Base-by-base conservation (phyloP, 2,113 vertebrate genomes). In the Otis tarda region DNA sequence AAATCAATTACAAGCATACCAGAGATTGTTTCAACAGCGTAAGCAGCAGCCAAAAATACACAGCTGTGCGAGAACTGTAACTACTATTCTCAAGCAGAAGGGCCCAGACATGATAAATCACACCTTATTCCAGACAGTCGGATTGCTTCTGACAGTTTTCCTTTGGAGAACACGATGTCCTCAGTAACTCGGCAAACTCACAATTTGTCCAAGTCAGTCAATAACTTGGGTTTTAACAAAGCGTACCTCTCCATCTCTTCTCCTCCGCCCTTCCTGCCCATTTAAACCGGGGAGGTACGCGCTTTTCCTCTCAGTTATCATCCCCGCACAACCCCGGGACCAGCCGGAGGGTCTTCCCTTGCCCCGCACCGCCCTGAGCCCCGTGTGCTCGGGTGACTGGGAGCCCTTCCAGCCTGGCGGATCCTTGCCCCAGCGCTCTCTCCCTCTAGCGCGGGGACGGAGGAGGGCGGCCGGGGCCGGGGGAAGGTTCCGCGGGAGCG, bases 301-400 rank as follows among this genome's bases (percentile, higher is more conserved):
- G 0, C 16, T 53, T 53, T 61, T 12, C n/a, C 47, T 19, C 30
- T 57, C 59, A 19, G 27, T 24, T 7, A 25, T 12, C 14, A 15
- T 4, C 8, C 27, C 9, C 21, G 14, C 7, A 3, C 33, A 27
- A 7, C 24, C n/a, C 31, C 61, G 16, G 18, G 9, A 3, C 7
- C 35, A 7, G 5, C 2, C 21, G 12, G 6, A 14, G 21, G 4
- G 7, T 10, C 9, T 3, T 12, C 23, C 33, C 43, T 68, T 1
- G 41, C 47, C 19, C 47, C 19, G 47, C 21, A 21, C 20, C 9
- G 21, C 19, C 47, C 47, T 47, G 10, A 23, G 28, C 23, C 27
- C 31, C 1, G 22, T 1, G 33, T 1, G 28, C 12, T 10, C 1
- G n/a, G 11, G 8, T 8, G n/a, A 41, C 71, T 20, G 1, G 1